These are phyloP conservation scores for Xerus rutilus DNA, from an alignment of 2,797 vertebrate genomes.

Conservation along the genomic window DNA sequence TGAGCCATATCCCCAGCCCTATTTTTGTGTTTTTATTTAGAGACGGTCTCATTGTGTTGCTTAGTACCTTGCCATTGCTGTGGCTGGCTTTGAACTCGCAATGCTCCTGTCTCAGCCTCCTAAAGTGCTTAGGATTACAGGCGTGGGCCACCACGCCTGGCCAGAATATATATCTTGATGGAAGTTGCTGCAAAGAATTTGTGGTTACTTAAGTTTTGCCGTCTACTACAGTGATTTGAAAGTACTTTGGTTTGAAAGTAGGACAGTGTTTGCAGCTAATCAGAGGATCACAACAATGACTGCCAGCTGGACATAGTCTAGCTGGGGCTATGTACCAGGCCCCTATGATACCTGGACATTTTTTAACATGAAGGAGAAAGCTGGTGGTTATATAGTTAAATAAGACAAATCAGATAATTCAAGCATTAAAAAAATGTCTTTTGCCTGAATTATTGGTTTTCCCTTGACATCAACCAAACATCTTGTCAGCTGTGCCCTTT, in stretches of 20 bases:
- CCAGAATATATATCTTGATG: background rate
- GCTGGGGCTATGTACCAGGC: background rate
- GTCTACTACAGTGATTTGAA: background rate
- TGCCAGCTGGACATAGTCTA: rapidly evolving
- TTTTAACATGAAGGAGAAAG: background rate
- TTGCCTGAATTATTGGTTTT: background rate
- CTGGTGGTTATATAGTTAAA: background rate
- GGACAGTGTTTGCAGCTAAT: background rate
- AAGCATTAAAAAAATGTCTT: background rate
- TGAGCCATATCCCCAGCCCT: no score
- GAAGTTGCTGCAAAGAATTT: background rate
- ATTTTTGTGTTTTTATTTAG: no score
- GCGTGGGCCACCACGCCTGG: no score
- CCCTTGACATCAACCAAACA: background rate
- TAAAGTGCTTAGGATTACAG: no score
- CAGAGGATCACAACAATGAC: background rate
- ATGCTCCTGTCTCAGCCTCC: no score
- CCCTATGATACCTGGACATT: background rate
- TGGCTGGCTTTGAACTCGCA: no score
- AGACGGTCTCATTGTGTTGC: no score
- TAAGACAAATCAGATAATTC: background rate
- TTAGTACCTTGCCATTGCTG: no score
- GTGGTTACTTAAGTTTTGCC: background rate
- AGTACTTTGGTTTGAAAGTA: background rate
- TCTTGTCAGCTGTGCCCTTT: background rate